phyloP scores from a whole-genome alignment of 2,113 vertebrate genomes.

The Columba livia region DNA sequence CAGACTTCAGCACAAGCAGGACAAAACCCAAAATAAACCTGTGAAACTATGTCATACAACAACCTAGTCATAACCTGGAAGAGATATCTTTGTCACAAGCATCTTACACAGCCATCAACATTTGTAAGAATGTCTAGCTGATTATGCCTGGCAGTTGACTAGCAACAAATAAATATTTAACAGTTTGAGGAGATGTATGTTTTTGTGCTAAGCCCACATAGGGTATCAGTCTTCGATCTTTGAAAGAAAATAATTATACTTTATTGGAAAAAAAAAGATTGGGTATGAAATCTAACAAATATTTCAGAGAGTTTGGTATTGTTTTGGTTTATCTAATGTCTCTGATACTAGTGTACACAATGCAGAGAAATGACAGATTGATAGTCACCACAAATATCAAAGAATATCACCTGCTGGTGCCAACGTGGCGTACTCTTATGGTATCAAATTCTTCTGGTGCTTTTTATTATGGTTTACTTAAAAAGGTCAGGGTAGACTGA shows the following conservation, averaged over 20 bases:
- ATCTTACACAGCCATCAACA: not conserved
- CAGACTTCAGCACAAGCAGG: not conserved
- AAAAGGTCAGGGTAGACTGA: constrained; percentile 65
- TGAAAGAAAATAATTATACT: not conserved
- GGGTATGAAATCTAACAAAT: not conserved
- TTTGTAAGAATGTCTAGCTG: not conserved
- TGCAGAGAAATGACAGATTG: constrained; percentile 45
- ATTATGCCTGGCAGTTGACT: not conserved
- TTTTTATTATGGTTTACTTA: constrained; percentile 64
- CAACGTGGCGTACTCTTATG: constrained; percentile 21
- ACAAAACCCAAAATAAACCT: constrained; percentile 37
- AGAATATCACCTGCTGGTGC: constrained; percentile 65
- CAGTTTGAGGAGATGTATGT: not conserved
- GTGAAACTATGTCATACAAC: constrained; percentile 28
- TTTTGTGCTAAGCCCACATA: not conserved
- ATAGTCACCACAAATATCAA: constrained; percentile 49
- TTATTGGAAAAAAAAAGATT: not conserved
- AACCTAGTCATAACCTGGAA: constrained; percentile 45
- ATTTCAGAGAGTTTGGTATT: not conserved
- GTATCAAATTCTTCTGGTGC: constrained; percentile 62
- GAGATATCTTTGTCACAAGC: not conserved
- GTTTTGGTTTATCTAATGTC: not conserved
- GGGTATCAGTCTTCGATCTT: not conserved
- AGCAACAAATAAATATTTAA: constrained; percentile 7
- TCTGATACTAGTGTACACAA: not conserved